Base-by-base conservation (phyloP, 2,888 invertebrate species). In the Drosophila anomalipes region DNA sequence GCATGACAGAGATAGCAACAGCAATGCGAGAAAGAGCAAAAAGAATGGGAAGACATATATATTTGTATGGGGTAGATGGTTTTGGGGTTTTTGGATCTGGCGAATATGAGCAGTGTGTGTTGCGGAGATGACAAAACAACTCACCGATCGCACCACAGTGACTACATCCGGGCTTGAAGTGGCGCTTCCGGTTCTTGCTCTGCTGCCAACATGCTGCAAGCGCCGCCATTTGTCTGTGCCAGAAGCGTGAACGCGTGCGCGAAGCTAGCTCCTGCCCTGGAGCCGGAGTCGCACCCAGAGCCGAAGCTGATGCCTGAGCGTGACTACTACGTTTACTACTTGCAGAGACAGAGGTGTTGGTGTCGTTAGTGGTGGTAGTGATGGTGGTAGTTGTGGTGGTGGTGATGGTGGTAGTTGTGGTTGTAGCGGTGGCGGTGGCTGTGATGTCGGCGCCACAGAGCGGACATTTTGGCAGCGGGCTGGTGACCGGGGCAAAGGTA, bases 71-170 rank as follows among this genome's bases (percentile, higher is more conserved):
- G 59, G 39, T 47, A 26, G 37, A 59, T 47, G 60, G 57, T 39
- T 33, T 16, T 37, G 16, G 41, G 6, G n/a, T 22, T 37, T 22
- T 26, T 47, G 64, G 53, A 37, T 59, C 14, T 32, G 54, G 51
- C 64, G 64, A 79, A 68, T 67, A 39, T 69, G 82, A 63, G 51
- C 58, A 69, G 74, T 62, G 58, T 78, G 53, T 73, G 77, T 60
- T 77, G 66, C 72, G 83, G 89, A 86, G 76, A 77, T 76, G 79
- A 77, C 74, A 78, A 89, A 83, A 93, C 93, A 85, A 93, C 93
- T 93, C 93, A 93, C 92, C 93, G 90, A 91, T 91, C 86, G 93
- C 93, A 90, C 92, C 92, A 87, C 92, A 93, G 82, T 91, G 91
- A 89, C 93, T 91, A 91, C 93, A 92, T 92, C 93, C 92, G 86